A percentile compares a stretch with the other conserved stretches of the same genome.
phyloP scores from a whole-genome alignment of 1,140 invertebrate genomes.

The Sminthurinus signatus region DNA sequence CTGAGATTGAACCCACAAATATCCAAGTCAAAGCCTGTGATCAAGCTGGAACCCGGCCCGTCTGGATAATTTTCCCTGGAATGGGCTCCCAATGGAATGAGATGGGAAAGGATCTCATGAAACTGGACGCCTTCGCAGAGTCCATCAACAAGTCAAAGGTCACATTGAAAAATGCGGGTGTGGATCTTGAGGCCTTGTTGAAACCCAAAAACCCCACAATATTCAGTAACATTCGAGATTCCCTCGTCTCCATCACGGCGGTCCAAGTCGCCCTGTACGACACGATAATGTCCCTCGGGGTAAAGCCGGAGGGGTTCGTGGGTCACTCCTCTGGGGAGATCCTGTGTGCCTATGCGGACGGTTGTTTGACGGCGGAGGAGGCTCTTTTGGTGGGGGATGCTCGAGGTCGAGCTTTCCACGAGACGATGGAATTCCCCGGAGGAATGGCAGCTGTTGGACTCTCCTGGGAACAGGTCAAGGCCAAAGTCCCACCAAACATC shows the following conservation, averaged over 20 bases:
- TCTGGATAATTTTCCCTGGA: constrained; percentile 92
- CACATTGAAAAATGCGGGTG: constrained; percentile 63
- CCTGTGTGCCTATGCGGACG: constrained; percentile 95
- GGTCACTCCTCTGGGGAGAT: constrained; percentile 94
- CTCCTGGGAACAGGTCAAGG: constrained; percentile 75
- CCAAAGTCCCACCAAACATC: constrained; percentile 61
- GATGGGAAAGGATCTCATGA: constrained; percentile 80
- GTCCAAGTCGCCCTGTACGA: constrained; percentile 86
- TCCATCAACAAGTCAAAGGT: constrained; percentile 68
- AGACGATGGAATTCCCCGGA: constrained; percentile 49
- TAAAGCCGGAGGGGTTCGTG: constrained; percentile 85
- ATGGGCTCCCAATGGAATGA: constrained; percentile 96
- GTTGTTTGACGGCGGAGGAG: constrained; percentile 84
- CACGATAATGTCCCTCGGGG: constrained; percentile 64
- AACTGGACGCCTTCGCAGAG: constrained; percentile 66
- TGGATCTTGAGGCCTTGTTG: constrained; percentile 76
- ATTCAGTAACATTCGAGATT: constrained; percentile 74
- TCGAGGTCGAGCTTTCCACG: constrained; percentile 53
- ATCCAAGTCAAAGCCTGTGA: not conserved
- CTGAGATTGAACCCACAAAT: too few relatives aligned
- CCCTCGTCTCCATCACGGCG: constrained; percentile 87
- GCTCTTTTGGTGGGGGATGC: constrained; percentile 79
- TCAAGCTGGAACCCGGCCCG: constrained; percentile 58
- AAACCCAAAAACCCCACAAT: constrained; percentile 63
- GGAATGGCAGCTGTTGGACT: constrained; percentile 60